phyloP scores from a whole-genome alignment of 1,140 invertebrate species.

The Pollicipes pollicipes region DNA sequence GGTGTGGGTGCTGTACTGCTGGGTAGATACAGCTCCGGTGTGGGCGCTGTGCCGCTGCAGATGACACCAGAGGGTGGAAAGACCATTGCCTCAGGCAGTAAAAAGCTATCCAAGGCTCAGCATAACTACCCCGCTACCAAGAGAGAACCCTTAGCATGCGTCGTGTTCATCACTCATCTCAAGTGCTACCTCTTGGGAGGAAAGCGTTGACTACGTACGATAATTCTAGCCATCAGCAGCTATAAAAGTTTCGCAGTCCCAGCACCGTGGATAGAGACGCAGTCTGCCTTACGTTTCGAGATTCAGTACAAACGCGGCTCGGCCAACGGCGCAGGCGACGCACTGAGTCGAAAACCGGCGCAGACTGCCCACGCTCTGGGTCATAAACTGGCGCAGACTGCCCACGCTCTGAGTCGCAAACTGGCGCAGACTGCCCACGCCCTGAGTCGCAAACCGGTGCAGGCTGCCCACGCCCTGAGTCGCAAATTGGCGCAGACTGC shows the following conservation, averaged over 20 bases:
- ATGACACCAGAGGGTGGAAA: no score
- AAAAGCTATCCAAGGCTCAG: constrained; percentile 7
- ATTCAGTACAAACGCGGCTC: not conserved
- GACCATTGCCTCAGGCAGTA: no score
- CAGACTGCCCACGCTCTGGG: no score
- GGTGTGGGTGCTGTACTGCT: no score
- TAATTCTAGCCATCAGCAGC: constrained; percentile 2
- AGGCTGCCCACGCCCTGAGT: not conserved
- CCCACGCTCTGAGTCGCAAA: no score
- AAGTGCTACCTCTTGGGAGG: not conserved
- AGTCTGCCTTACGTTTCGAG: not conserved
- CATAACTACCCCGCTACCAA: not conserved
- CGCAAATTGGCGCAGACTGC: not conserved
- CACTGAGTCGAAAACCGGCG: no score
- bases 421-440: no score
- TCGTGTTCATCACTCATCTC: not conserved
- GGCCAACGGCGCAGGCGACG: not conserved
- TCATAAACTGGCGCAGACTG: no score
- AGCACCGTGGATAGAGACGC: not conserved
- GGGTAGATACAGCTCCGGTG: no score
- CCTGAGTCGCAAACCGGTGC: no score
- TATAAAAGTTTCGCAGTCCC: not conserved
- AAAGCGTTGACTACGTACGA: not conserved
- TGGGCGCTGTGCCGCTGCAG: no score
- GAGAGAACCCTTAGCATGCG: not conserved